Evolutionary conservation across 2,888 invertebrate genomes (phyloP).

Genomic region (Aelia acuminata): DNA sequence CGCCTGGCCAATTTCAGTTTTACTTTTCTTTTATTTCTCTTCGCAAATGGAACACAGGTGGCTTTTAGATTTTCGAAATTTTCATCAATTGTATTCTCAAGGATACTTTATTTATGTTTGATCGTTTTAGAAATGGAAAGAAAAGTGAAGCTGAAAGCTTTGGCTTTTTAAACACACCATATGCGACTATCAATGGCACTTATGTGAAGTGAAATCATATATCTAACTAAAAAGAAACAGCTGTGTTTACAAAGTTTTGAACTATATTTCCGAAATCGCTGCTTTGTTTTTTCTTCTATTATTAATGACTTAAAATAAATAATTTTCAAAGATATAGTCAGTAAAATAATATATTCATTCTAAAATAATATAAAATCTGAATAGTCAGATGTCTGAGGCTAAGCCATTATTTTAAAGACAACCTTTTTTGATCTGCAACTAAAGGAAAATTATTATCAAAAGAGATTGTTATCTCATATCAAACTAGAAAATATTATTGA

Average conservation of each 20-base stretch:
- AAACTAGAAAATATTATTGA: no score
- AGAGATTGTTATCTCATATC: no score
- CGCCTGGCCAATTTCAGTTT: conserved; percentile 4
- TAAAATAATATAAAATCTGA: no score
- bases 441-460: no score
- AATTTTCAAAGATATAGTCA: no score
- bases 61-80: background rate
- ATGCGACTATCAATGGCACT: background rate
- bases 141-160: background rate
- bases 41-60: conserved; percentile 3
- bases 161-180: background rate
- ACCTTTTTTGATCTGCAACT: no score
- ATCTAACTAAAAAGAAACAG: background rate
- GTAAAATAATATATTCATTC: no score
- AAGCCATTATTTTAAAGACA: no score
- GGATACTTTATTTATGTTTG: background rate
- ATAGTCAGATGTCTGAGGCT: no score
- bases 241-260: background rate
- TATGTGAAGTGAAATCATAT: background rate
- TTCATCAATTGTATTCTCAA: background rate
- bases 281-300: no score
- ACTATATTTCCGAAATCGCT: background rate
- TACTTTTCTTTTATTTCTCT: conserved; percentile 2
- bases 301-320: no score
- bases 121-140: background rate